These are phyloP conservation scores for Anguilla japonica DNA, from an alignment of 2,113 vertebrate species.

Conservation along the genomic window DNA sequence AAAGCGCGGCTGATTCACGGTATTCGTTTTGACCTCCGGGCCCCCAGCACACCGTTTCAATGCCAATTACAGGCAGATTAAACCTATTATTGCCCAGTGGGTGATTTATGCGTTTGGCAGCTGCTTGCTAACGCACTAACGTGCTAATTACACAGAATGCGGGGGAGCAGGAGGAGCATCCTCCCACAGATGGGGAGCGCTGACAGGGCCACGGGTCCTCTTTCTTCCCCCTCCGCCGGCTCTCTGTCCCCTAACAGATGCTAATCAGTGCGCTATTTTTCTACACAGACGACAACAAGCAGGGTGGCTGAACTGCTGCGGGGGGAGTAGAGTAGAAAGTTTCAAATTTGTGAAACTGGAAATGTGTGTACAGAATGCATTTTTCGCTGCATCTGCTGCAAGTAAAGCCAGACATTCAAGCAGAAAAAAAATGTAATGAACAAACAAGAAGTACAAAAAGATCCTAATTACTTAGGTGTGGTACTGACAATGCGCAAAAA, in stretches of 20 bases:
- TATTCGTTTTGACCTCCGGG: constrained; percentile 23
- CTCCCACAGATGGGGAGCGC: constrained; percentile 14
- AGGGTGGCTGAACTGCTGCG: background rate
- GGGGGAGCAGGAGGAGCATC: background rate
- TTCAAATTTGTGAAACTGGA: too few relatives aligned
- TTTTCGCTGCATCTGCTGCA: too few relatives aligned
- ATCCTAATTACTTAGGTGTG: too few relatives aligned
- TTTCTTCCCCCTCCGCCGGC: background rate
- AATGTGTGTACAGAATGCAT: too few relatives aligned
- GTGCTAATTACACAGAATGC: constrained; percentile 21
- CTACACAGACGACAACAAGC: background rate
- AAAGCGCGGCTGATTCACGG: background rate
- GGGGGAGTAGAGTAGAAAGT: background rate
- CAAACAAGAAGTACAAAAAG: background rate
- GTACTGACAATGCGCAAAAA: too few relatives aligned
- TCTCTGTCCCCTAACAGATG: background rate
- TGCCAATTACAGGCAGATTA: constrained; percentile 28
- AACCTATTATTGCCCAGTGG: constrained; percentile 22
- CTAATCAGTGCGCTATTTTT: background rate
- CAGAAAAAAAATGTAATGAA: background rate
- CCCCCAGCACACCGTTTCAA: constrained; percentile 15
- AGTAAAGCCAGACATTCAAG: too few relatives aligned
- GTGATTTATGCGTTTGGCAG: constrained; percentile 23
- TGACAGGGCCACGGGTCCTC: background rate
- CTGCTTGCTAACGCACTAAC: background rate